Percentiles rank a stretch among this genome's conserved stretches.
Evolutionary conservation across 2,113 vertebrate species (phyloP).

Genomic region (Pachypanchax playfairii): DNA sequence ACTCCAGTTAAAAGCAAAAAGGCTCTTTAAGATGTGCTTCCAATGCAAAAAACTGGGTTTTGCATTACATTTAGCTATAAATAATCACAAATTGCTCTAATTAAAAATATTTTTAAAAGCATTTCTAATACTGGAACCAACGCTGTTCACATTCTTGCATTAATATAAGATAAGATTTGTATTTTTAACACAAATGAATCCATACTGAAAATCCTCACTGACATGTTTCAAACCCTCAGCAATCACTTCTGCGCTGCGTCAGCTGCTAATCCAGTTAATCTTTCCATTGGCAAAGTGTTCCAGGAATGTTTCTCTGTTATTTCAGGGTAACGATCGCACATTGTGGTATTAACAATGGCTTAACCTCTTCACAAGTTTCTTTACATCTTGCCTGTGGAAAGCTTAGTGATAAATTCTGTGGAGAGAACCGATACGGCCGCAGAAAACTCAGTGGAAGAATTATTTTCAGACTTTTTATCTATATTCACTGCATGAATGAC

Average conservation of each 20-base stretch:
- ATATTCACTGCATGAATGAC: slow-evolving; percentile 51
- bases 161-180: slow-evolving; percentile 37
- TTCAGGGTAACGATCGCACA: slow-evolving; percentile 57
- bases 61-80: slow-evolving; percentile 24
- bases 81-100: slow-evolving; percentile 18
- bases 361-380: slow-evolving; percentile 58
- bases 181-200: slow-evolving; percentile 42
- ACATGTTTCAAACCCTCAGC: slow-evolving; percentile 46
- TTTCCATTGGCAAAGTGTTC: slow-evolving; percentile 57
- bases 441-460: slow-evolving; percentile 46
- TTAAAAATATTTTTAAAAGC: neutral
- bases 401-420: slow-evolving; percentile 3
- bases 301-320: slow-evolving; percentile 55
- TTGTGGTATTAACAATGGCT: slow-evolving; percentile 71
- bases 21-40: slow-evolving; percentile 9
- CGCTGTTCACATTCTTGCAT: slow-evolving; percentile 15
- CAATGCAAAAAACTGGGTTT: slow-evolving; percentile 4
- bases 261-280: slow-evolving; percentile 71
- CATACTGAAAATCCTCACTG: slow-evolving; percentile 28
- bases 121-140: slow-evolving; percentile 1
- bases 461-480: slow-evolving; percentile 54
- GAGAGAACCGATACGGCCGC: slow-evolving; percentile 10
- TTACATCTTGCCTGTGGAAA: slow-evolving; percentile 45
- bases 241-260: slow-evolving; percentile 37
- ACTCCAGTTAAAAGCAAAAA: slow-evolving; percentile 39